These are phyloP conservation scores for Ridgeia piscesae DNA, from an alignment of 1,140 invertebrate species.

Conservation along the genomic window DNA sequence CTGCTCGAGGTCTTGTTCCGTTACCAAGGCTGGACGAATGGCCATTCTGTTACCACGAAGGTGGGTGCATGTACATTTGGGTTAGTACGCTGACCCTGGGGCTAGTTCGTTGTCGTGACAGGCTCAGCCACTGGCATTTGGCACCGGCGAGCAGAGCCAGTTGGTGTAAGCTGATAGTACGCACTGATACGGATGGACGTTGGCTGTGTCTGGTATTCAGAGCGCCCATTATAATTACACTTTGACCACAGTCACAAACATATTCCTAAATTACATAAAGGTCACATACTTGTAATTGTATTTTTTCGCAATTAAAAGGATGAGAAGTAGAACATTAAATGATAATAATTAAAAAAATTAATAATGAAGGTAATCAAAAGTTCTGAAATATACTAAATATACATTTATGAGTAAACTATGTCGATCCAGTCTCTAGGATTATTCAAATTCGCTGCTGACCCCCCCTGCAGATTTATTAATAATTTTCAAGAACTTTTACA, in stretches of 20 bases:
- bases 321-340: not conserved
- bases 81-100: not conserved
- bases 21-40: constrained; percentile 10
- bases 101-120: not conserved
- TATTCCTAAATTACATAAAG: no score
- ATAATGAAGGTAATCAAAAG: no score
- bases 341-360: not conserved
- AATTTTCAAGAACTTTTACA: no score
- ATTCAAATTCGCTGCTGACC: no score
- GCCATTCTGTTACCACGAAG: not conserved
- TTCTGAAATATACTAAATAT: no score
- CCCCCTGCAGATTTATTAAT: no score
- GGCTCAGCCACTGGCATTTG: no score
- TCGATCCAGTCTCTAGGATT: no score
- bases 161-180: not conserved
- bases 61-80: not conserved
- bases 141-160: no score
- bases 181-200: not conserved
- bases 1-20: not conserved
- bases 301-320: not conserved
- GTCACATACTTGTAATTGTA: not conserved
- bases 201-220: not conserved
- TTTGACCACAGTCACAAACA: not conserved
- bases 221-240: not conserved
- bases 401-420: no score